These are phyloP conservation scores for Gulo gulo DNA, from an alignment of 2,113 vertebrate genomes.

Conservation along the genomic window DNA sequence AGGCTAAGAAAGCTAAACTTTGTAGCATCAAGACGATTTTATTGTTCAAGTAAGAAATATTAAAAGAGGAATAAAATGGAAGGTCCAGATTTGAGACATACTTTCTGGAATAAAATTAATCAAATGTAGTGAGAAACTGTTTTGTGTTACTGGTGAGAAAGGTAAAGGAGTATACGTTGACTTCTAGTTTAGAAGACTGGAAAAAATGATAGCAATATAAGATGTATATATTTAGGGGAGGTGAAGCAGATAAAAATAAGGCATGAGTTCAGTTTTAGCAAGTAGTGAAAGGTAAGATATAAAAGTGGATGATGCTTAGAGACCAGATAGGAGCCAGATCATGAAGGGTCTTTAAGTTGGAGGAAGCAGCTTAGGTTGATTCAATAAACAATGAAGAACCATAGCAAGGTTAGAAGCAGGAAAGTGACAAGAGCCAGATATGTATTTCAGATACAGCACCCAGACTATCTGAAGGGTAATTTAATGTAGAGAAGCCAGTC, in stretches of 20 bases:
- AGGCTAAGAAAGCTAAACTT: neutral
- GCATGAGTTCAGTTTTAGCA: neutral
- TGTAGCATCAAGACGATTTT: neutral
- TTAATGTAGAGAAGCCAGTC: neutral
- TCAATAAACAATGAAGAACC: neutral
- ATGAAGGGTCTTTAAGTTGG: neutral
- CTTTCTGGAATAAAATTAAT: neutral
- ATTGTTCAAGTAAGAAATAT: neutral
- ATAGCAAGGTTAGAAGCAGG: neutral
- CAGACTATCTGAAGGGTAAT: neutral
- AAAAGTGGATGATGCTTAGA: neutral
- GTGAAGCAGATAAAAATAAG: neutral
- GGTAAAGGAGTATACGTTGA: neutral
- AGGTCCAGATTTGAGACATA: neutral
- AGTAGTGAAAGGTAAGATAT: neutral
- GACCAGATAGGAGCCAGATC: neutral
- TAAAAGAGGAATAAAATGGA: neutral
- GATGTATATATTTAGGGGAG: neutral
- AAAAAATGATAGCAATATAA: neutral
- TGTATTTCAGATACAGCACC: neutral
- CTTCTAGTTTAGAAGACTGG: neutral
- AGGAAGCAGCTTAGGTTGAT: neutral
- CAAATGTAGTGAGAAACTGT: neutral
- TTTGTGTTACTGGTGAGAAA: neutral
- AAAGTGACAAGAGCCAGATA: neutral